phyloP scores from a whole-genome alignment of 2,888 invertebrate genomes.

The Cheilosia variabilis region DNA sequence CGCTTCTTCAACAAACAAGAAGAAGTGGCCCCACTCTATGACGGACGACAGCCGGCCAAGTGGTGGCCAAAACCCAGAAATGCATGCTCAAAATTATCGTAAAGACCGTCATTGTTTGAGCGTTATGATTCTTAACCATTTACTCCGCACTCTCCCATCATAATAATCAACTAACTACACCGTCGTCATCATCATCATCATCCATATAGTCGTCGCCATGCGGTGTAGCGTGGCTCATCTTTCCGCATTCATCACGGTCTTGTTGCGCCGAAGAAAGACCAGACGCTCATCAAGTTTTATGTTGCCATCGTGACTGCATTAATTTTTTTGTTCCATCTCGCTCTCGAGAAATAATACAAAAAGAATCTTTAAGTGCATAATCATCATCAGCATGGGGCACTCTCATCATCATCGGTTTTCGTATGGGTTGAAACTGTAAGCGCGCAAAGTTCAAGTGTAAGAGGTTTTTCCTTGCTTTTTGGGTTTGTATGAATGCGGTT shows the following conservation, averaged over 20 bases:
- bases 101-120: slow-evolving; percentile 70
- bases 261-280: slow-evolving; percentile 53
- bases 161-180: slow-evolving; percentile 49
- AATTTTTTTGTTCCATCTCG: slow-evolving; percentile 36
- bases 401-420: slow-evolving; percentile 66
- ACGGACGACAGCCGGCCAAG: not conserved
- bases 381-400: slow-evolving; percentile 59
- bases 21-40: not conserved
- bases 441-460: slow-evolving; percentile 42
- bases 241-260: slow-evolving; percentile 65
- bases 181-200: slow-evolving; percentile 46
- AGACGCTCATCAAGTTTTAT: slow-evolving; percentile 75
- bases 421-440: slow-evolving; percentile 46
- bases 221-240: slow-evolving; percentile 23
- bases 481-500: slow-evolving; percentile 1
- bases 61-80: slow-evolving; percentile 58
- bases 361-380: slow-evolving; percentile 65
- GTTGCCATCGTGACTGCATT: slow-evolving; percentile 69
- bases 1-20: not conserved
- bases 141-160: slow-evolving; percentile 58
- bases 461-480: not conserved
- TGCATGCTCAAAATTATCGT: slow-evolving; percentile 65
- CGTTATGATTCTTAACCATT: slow-evolving; percentile 62
- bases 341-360: slow-evolving; percentile 15
- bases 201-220: slow-evolving; percentile 37